phyloP scores from a whole-genome alignment of 2,888 invertebrate species.

The Unio pictorum region DNA sequence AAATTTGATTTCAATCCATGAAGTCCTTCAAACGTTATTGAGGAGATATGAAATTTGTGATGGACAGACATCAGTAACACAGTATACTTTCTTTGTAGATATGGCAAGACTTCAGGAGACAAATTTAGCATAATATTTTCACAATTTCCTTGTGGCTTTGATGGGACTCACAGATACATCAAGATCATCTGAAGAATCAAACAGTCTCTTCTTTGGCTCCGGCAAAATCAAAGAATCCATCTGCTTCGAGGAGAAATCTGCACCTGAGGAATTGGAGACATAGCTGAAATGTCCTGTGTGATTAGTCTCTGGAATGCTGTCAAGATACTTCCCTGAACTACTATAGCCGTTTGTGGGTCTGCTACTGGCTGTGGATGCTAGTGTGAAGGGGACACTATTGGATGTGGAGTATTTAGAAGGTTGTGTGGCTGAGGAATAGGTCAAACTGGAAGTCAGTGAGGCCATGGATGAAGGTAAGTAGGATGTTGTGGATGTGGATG shows the following conservation, averaged over 20 bases:
- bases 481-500: constrained; percentile 12
- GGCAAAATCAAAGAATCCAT: constrained; percentile 49
- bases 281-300: constrained; percentile 48
- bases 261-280: constrained; percentile 48
- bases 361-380: constrained; percentile 27
- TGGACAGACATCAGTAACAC: too few relatives aligned
- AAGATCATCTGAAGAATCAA: constrained; percentile 51
- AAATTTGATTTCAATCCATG: too few relatives aligned
- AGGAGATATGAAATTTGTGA: too few relatives aligned
- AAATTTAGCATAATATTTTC: constrained; percentile 1
- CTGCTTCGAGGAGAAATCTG: constrained; percentile 34
- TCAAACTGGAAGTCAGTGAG: constrained; percentile 27
- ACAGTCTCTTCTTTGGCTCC: constrained; percentile 59
- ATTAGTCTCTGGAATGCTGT: constrained; percentile 36
- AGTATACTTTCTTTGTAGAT: too few relatives aligned
- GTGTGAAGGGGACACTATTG: constrained; percentile 33
- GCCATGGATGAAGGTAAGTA: constrained; percentile 32
- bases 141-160: constrained; percentile 48
- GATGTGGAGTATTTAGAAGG: constrained; percentile 25
- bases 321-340: constrained; percentile 27
- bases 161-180: constrained; percentile 55
- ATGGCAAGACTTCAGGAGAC: too few relatives aligned
- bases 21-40: too few relatives aligned
- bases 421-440: constrained; percentile 11
- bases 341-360: constrained; percentile 24